These are phyloP conservation scores for Ophion obscuratus DNA, from an alignment of 2,888 invertebrate genomes.

Conservation along the genomic window DNA sequence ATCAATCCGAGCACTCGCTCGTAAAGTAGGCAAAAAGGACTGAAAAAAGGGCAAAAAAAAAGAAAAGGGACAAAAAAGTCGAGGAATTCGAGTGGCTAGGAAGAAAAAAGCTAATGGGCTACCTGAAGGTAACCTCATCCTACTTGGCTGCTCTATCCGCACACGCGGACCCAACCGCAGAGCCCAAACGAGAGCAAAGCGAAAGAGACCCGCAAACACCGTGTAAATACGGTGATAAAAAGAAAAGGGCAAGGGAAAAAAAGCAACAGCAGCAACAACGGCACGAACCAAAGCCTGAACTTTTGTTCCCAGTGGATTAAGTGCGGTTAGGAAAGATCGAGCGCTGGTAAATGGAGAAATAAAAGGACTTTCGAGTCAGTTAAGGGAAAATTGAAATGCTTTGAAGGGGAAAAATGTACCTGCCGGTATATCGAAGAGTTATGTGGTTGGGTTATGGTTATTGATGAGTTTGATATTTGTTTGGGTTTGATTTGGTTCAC, in stretches of 20 bases:
- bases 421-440: background rate
- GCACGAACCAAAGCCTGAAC: conserved; percentile 24
- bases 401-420: background rate
- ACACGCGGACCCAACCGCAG: conserved; percentile 51
- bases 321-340: conserved; percentile 12
- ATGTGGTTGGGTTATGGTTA: no score
- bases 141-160: conserved; percentile 25
- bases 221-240: conserved; percentile 59
- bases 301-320: conserved; percentile 52
- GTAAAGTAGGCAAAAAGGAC: conserved; percentile 22
- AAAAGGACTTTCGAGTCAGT: background rate
- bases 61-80: conserved; percentile 28
- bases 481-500: no score
- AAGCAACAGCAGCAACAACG: background rate
- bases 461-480: no score
- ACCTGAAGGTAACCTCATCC: conserved; percentile 36
- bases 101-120: conserved; percentile 50
- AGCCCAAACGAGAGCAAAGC: conserved; percentile 51
- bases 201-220: conserved; percentile 56
- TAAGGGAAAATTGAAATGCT: background rate
- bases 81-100: conserved; percentile 27
- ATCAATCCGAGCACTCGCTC: conserved; percentile 56
- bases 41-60: conserved; percentile 34
- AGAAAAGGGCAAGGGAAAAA: conserved; percentile 39
- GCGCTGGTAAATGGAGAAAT: conserved; percentile 1